These are phyloP conservation scores for Drosophila macrospina DNA, from an alignment of 2,888 invertebrate genomes.

Conservation along the genomic window DNA sequence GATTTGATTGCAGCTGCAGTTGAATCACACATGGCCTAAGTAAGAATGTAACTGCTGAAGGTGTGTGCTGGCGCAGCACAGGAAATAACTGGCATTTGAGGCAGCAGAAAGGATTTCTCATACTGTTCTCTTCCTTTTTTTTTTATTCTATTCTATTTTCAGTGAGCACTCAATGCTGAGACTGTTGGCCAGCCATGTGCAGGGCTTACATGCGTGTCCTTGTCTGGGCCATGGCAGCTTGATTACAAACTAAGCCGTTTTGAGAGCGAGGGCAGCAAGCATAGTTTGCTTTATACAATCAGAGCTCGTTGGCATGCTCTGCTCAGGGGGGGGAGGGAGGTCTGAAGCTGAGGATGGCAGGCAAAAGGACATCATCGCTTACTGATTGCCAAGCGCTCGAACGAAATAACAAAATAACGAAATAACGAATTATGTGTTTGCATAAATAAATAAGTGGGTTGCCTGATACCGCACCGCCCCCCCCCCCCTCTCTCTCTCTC, in stretches of 20 bases:
- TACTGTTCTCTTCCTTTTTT: constrained; percentile 29
- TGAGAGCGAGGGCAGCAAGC: constrained; percentile 42
- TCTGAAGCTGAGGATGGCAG: constrained; percentile 4
- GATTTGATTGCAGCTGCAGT: constrained; percentile 43
- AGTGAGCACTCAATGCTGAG: background rate
- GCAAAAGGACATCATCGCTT: constrained; percentile 34
- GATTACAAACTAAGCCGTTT: constrained; percentile 73
- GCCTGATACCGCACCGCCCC: no score
- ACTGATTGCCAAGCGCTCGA: constrained; percentile 54
- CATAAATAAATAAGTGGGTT: constrained; percentile 53
- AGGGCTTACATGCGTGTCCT: constrained; percentile 3
- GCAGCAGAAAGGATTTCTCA: constrained; percentile 1
- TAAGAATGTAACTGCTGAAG: background rate
- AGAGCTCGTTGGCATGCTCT: constrained; percentile 41
- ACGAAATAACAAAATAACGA: constrained; percentile 47
- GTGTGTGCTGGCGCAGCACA: background rate
- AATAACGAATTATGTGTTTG: constrained; percentile 55
- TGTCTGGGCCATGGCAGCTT: constrained; percentile 39
- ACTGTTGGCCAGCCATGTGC: constrained; percentile 3
- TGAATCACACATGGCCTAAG: constrained; percentile 7
- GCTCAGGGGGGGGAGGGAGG: background rate
- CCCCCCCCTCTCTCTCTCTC: no score
- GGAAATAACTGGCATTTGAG: background rate
- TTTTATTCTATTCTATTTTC: no score
- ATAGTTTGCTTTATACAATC: constrained; percentile 75